Percentiles rank a stretch among this genome's conserved stretches.
phyloP scores from a whole-genome alignment of 2,888 invertebrate genomes.

The Mimas tiliae region DNA sequence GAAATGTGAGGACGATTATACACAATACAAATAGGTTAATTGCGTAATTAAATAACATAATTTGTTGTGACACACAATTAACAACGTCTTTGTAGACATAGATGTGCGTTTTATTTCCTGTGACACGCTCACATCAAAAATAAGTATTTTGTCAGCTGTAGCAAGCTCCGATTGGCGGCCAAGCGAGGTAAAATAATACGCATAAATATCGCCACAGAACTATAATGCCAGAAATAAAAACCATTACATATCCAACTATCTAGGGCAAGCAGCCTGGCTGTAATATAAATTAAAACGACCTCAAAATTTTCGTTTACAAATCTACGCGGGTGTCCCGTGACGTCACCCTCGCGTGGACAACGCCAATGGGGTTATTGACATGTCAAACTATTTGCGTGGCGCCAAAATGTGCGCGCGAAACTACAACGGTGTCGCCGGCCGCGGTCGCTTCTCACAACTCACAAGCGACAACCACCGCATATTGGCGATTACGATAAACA shows the following conservation, averaged over 20 bases:
- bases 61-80: background rate
- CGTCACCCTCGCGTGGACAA: constrained; percentile 76
- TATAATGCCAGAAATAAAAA: constrained; percentile 56
- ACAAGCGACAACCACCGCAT: constrained; percentile 43
- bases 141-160: constrained; percentile 21
- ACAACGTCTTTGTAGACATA: background rate
- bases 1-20: no score
- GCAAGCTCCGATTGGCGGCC: constrained; percentile 10
- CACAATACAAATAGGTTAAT: background rate
- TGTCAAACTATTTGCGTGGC: constrained; percentile 80
- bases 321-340: constrained; percentile 72
- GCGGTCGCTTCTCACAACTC: constrained; percentile 41
- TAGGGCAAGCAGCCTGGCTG: constrained; percentile 64
- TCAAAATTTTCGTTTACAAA: constrained; percentile 67
- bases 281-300: constrained; percentile 78
- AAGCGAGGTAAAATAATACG: constrained; percentile 36
- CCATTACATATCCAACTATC: constrained; percentile 57
- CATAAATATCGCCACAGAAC: constrained; percentile 34
- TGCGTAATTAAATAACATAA: background rate
- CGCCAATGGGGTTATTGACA: constrained; percentile 81
- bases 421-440: constrained; percentile 56
- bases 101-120: constrained; percentile 16
- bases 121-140: constrained; percentile 13
- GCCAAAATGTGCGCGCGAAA: constrained; percentile 79
- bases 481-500: constrained; percentile 69